Evolutionary conservation across 2,113 vertebrate species (phyloP).

Genomic region (Nothoprocta pentlandii): DNA sequence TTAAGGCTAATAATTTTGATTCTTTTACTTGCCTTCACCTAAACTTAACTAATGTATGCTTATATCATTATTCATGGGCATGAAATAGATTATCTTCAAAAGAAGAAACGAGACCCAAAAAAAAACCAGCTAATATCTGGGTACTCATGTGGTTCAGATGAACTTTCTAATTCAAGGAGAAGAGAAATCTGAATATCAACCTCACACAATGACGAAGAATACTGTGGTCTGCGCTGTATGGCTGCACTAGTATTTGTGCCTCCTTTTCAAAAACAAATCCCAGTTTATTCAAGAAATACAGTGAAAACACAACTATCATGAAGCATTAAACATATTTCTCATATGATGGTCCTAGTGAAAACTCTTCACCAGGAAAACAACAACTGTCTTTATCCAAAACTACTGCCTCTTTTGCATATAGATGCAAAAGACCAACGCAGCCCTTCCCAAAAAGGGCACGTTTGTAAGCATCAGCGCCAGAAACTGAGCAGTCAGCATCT

Average conservation of each 20-base stretch:
- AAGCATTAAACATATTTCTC: not conserved
- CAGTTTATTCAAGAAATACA: not conserved
- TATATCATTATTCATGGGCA: fast-evolving
- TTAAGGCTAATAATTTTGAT: not conserved
- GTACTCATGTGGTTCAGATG: not conserved
- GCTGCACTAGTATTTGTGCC: not conserved
- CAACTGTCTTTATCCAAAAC: not conserved
- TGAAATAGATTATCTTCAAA: not conserved
- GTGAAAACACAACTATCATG: fast-evolving
- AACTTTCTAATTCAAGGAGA: not conserved
- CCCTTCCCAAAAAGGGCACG: not conserved
- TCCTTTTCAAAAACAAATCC: not conserved
- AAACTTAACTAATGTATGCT: not conserved
- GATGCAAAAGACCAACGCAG: fast-evolving
- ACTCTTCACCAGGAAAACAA: not conserved
- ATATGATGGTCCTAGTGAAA: not conserved
- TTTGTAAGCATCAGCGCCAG: not conserved
- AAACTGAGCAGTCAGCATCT: not conserved
- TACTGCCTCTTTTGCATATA: not conserved
- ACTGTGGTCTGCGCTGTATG: not conserved
- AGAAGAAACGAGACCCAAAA: not conserved
- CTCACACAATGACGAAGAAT: not conserved
- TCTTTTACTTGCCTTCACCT: not conserved
- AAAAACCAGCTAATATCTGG: not conserved
- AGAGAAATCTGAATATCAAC: not conserved